A percentile compares a stretch with the other conserved stretches of the same genome.
Conservation (phyloP, 2,113 vertebrate species). For the Upupa epops region DNA sequence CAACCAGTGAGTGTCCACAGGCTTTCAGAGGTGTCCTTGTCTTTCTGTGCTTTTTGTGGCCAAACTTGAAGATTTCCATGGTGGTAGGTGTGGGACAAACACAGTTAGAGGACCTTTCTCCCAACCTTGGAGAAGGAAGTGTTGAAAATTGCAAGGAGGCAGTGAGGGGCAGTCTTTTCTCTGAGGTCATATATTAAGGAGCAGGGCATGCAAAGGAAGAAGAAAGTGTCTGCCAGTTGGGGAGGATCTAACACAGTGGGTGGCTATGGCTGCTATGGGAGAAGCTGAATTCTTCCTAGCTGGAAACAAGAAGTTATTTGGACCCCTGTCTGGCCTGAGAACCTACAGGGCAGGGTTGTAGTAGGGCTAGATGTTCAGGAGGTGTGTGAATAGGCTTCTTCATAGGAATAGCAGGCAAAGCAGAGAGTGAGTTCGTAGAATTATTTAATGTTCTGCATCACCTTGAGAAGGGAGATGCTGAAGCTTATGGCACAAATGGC, state of each 20-base stretch:
- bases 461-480: neutral
- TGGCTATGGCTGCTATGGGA: neutral
- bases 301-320: slow-evolving; percentile 28
- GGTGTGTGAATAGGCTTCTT: slow-evolving; percentile 7
- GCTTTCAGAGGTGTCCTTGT: neutral
- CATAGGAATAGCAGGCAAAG: neutral
- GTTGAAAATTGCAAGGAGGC: neutral
- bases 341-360: neutral
- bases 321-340: slow-evolving; percentile 21
- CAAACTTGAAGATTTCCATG: neutral
- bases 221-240: neutral
- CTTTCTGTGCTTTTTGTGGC: neutral
- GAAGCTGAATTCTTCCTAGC: slow-evolving; percentile 20
- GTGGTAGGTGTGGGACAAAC: neutral
- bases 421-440: neutral
- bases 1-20: neutral
- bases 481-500: neutral
- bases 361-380: neutral
- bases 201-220: neutral
- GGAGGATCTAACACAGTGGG: neutral
- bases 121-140: neutral
- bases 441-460: neutral
- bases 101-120: neutral
- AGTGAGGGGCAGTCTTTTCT: neutral
- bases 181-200: neutral